Evolutionary conservation across 2,113 vertebrate species (phyloP), one percentile per base, ranked within the genome.

Genomic region (Sprattus sprattus): DNA sequence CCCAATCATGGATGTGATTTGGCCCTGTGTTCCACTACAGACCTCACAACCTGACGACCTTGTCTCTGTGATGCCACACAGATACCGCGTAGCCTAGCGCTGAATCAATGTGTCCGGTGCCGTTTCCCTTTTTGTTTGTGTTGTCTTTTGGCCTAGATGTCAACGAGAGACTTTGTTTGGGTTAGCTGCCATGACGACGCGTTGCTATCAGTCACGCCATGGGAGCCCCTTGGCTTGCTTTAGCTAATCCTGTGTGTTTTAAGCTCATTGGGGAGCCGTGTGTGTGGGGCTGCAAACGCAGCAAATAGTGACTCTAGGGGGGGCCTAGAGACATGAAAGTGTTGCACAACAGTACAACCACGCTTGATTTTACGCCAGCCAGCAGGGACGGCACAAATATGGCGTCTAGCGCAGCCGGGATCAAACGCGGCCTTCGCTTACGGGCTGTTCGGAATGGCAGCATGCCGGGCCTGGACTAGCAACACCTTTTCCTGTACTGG

Each of bases 241-340:
- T 71, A 25, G 81, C 75, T 84, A 88, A 91, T 89, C 90, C 82
- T 49, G 20, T 85, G 86, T 28, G 52, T 83, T 81, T 86, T 87
- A 81, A 89, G 84, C 82, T 87, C 52, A 86, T 91, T 87, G 4
- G 32, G 47, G 71, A 45, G 25, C 13, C 39, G 83, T 81, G 11
- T 87, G 82, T 84, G 45, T 78, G 13, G 64, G 64, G 28, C 28
- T 78, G 71, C 71, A 75, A 28, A 39, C 9, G 11, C 71, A 78
- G 71, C 71, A 39, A 78, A 39, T 78, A 78, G 71, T 18, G 9
- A 4, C 71, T 32, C 71, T 4, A 15, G 28, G 25, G 28, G 71
- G 71, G 32, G 71, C 25, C 0, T 13, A 15, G 71, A 16, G 71
- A 78, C 28, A 78, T 78, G 71, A 78, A 78, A 78, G 71, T 78